Evolutionary conservation across 2,888 invertebrate genomes (phyloP), one percentile per base, ranked within the genome.

Genomic region (Drosophila falleni): DNA sequence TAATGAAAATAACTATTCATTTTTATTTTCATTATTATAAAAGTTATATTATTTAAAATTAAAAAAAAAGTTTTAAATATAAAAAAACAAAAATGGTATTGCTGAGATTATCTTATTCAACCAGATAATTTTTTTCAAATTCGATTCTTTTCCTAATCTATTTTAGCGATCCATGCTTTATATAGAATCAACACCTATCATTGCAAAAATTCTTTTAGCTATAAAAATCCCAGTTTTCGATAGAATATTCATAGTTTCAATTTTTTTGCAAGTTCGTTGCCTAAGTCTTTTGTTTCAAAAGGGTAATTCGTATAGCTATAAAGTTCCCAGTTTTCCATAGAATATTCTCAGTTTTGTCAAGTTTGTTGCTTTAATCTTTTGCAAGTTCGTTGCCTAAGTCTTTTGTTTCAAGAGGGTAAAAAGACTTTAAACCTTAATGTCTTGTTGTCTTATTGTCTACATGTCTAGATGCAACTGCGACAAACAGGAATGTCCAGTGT

Each of bases 401-500:
- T 64, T 64, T 63, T 56, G 69, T 85, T 80, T 74, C 50, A 23
- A 50, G 13, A 23, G 33, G 13, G 4, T 19, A 13, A 50, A 3
- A 50, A 50, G 13, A 15, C 11, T 13, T 35, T n/a, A 19, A 35
- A 8, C 13, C 13, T n/a, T 19, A 8, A 35, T n/a, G 35, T 29
- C 29, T 47, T 8, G 10, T 23, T 23, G 50, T 47, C 26, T 46
- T 13, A 4, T 6, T 19, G 42, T 46, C 47, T n/a, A 9, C n/a
- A 10, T 47, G 47, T 47, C 50, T 35, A 35, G 50, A 29, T 51
- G 49, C 51, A 13, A 11, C 39, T 55, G 16, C 41, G 16, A 46
- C 46, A 80, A 84, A 84, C 84, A 72, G 84, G 84, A 70, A 72
- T 74, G 55, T 23, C 33, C 51, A 49, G 33, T 50, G 23, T 23